Base-by-base conservation (phyloP, 2,888 invertebrate genomes). In the Apodemia duryi region DNA sequence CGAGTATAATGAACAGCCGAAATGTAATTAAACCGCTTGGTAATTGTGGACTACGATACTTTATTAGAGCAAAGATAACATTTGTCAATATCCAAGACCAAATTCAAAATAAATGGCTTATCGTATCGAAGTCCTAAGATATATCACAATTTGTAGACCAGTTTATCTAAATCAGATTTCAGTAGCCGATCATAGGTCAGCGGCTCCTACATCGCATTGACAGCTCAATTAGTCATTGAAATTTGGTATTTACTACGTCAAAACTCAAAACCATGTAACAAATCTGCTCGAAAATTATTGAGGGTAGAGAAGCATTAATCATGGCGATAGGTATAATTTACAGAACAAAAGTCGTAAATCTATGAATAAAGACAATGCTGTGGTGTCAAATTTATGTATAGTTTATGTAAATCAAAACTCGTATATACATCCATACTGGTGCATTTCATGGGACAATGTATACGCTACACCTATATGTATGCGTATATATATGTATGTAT, bases 201-300 rank as follows among this genome's bases (percentile, higher is more conserved):
- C 13, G 46, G n/a, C 46, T 49, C 46, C 46, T n/a, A 49, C n/a
- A 6, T n/a, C n/a, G 13, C 6, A 49, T 49, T 49, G 46, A 49
- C 46, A 49, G 46, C 46, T 49, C 46, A 49, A 13, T 49, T 49
- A 49, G 13, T 49, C 46, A 49, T n/a, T 49, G 46, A n/a, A 49
- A 49, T 49, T n/a, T 49, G 46, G n/a, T 49, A 49, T 49, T 49
- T n/a, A 49, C 49, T 49, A n/a, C n/a, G 49, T 49, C 49, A n/a
- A 49, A 49, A n/a, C 49, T n/a, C n/a, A n/a, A n/a, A n/a, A n/a
- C n/a, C 49, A n/a, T 49, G n/a, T 49, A 49, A 49, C 49, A 49
- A 49, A 49, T 49, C 13, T n/a, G 6, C 49, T n/a, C 6, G 49
- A n/a, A 49, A 49, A 49, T 49, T 49, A n/a, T n/a, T n/a, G 49